Base-by-base conservation (phyloP, 2,113 vertebrate genomes). In the Xiphophorus maculatus region DNA sequence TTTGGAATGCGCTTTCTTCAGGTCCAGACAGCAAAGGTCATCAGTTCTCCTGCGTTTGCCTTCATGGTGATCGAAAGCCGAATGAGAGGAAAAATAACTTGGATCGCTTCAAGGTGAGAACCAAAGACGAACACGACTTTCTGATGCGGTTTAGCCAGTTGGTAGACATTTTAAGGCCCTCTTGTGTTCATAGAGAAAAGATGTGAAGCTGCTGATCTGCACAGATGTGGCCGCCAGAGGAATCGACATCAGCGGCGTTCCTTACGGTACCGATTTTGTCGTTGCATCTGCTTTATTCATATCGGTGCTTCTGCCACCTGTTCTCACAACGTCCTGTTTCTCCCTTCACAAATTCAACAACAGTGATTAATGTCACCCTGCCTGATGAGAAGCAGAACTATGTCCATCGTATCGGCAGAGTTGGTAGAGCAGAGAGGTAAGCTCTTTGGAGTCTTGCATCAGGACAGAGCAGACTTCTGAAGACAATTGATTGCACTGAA, bases 331-430 rank as follows among this genome's bases (percentile, higher is more conserved):
- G 4, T 51, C 48, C 1, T 33, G 19, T 10, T 28, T 11, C 8
- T 17, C 15, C 6, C 8, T 33, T 58, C 61, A 48, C 80, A 7
- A 74, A 13, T 17, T 15, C 65, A 58, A 58, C 51, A 25, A 9
- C 83, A 99, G 98, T 99, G 87, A 98, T 99, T 78, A 99, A 99
- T 0, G 98, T 99, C 87, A 99, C 98, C 0, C 95, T 99, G 70
- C 98, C 98, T 3, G 98, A 99, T 88, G 98, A 99, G 83, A 99
- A 99, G 81, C 98, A 99, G 88, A 99, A 99, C 88, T 99, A 99
- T 0, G 98, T 99, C 32, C 98, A 99, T 91, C 95, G 98, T 5
- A 99, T 99, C 1, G 98, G 98, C 74, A 94, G 98, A 93, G 98
- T 99, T 1, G 98, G 98, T 68, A 94, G 98, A 93, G 98, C 98